phyloP scores from a whole-genome alignment of 2,797 vertebrate species.

The Triplophysa bombifrons region DNA sequence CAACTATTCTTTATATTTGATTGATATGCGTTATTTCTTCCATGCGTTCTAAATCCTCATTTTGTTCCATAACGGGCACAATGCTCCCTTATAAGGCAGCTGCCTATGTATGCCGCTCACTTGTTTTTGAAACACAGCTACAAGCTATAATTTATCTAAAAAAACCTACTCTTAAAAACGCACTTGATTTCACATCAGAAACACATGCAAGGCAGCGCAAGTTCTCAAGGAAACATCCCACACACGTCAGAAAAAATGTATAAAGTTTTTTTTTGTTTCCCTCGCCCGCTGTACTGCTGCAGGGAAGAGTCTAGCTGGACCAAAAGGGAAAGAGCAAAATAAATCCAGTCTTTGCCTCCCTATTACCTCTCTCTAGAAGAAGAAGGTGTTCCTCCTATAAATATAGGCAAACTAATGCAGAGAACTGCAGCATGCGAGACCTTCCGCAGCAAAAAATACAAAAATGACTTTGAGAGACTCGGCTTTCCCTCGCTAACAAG shows the following conservation, averaged over 20 bases:
- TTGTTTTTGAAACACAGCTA: conserved; percentile 1
- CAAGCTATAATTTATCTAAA: not conserved
- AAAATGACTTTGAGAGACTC: conserved; percentile 50
- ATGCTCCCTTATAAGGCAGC: not conserved
- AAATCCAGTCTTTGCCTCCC: conserved; percentile 52
- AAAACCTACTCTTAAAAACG: conserved; percentile 6
- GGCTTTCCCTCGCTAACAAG: conserved; percentile 57
- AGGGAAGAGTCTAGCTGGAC: conserved; percentile 63
- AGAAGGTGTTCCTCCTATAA: conserved; percentile 23
- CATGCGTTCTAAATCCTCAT: not conserved
- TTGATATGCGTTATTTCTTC: no score
- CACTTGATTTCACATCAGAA: conserved; percentile 28
- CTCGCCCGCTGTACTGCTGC: conserved; percentile 55
- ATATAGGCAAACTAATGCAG: conserved; percentile 47
- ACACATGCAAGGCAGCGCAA: not conserved
- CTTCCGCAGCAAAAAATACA: conserved; percentile 32
- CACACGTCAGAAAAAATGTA: conserved; percentile 45
- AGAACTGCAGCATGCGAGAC: conserved; percentile 44
- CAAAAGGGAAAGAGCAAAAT: conserved; percentile 59
- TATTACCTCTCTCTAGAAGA: conserved; percentile 53
- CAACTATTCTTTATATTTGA: no score
- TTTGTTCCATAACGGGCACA: not conserved
- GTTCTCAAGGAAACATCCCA: conserved; percentile 38
- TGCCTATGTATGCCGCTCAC: not conserved
- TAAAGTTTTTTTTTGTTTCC: conserved; percentile 38